Evolutionary conservation across 2,113 vertebrate genomes (phyloP), one percentile per base, ranked within the genome.

Genomic region (Barbus barbus): DNA sequence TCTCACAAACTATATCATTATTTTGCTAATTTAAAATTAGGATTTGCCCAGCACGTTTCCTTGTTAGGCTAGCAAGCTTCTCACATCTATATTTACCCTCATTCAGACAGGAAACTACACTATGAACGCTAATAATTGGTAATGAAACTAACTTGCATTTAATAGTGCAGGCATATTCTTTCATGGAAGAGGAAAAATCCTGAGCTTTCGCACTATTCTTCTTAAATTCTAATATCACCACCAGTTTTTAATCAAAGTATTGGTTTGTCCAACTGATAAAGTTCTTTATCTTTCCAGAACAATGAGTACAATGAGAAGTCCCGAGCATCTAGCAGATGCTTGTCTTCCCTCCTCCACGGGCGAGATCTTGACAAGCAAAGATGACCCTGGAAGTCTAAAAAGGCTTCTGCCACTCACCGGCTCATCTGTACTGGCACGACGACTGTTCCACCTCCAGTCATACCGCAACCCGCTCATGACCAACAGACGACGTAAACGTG

Each of bases 401-500:
- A 46, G 33, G 13, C 56, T 84, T 38, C 26, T 86, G 63, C 83
- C 83, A 5, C 16, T 89, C 58, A 33, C 78, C 0, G 9, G 58
- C 0, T 63, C 88, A 5, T 65, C 85, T 2, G 24, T 83, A 1
- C 86, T 90, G 87, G 33, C 83, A 8, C 86, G 76, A 0, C 83
- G 84, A 3, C 75, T 85, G 0, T 7, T 90, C 78, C 67, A 79
- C 5, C 22, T 89, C 5, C 88, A 85, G n/a, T 26, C 28, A 24
- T 87, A 46, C 33, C 74, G 71, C 63, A 53, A 77, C 33, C 26
- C 84, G 1, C 2, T 82, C 28, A 4, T 13, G 9, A 82, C 87
- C 13, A 69, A 46, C 8, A 48, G 60, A 5, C 89, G 93, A 5
- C 90, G 93, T 81, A 94, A 92, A 83, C 44, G 85, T 14, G 87